Evolutionary conservation across 2,113 vertebrate genomes (phyloP).

Genomic region (Junco hyemalis): DNA sequence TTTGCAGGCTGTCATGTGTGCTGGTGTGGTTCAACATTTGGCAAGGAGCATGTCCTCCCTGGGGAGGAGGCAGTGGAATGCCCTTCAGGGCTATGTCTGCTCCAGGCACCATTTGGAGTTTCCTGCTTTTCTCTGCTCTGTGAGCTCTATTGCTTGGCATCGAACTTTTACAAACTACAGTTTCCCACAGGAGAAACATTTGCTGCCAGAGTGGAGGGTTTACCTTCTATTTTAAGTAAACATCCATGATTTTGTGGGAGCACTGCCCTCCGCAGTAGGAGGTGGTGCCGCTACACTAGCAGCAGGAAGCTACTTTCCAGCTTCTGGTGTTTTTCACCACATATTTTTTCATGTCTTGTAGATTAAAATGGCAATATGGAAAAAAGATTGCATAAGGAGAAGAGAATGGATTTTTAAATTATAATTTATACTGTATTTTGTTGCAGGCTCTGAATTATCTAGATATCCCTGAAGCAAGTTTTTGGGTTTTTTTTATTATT

Average conservation of each 20-base stretch:
- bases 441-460: not conserved
- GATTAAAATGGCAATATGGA: not conserved
- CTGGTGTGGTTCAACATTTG: rapidly evolving
- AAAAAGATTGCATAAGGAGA: not conserved
- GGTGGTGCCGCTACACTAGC: not conserved
- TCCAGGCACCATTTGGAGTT: not conserved
- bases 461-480: not conserved
- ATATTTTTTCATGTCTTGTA: not conserved
- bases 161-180: not conserved
- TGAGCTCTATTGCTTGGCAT: not conserved
- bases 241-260: not conserved
- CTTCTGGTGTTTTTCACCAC: not conserved
- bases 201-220: not conserved
- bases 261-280: not conserved
- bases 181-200: not conserved
- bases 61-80: not conserved
- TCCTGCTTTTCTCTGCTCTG: not conserved
- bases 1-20: not conserved
- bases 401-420: not conserved
- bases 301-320: not conserved
- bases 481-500: not conserved
- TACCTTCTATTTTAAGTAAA: not conserved
- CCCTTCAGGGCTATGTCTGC: not conserved
- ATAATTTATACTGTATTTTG: not conserved
- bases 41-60: not conserved